These are phyloP conservation scores for Thalassarche chlororhynchos DNA, from an alignment of 2,113 vertebrate species.

Conservation along the genomic window DNA sequence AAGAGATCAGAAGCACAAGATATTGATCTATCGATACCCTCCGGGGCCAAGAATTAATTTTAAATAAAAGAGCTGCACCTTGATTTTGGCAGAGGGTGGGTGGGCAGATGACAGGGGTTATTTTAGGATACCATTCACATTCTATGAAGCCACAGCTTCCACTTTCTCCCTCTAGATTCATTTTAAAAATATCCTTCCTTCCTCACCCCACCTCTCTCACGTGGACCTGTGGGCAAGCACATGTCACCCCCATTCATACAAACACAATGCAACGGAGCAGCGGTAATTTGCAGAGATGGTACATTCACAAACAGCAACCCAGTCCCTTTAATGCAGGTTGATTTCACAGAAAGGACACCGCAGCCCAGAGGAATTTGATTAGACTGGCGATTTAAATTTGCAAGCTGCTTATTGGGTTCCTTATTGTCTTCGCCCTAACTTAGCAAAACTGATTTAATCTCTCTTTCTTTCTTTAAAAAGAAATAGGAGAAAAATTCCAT, in stretches of 20 bases:
- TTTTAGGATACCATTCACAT: constrained; percentile 71
- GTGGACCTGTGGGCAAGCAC: constrained; percentile 79
- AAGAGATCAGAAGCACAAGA: constrained; percentile 54
- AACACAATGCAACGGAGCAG: constrained; percentile 71
- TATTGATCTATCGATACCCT: constrained; percentile 71
- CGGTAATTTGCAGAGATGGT: constrained; percentile 71
- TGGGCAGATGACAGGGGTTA: constrained; percentile 43
- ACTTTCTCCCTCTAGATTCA: constrained; percentile 69
- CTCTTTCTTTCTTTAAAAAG: not conserved
- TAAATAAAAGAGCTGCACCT: constrained; percentile 55
- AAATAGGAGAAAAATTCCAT: not conserved
- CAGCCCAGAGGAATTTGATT: constrained; percentile 62
- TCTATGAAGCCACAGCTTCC: constrained; percentile 47
- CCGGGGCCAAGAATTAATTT: constrained; percentile 64
- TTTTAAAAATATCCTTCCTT: constrained; percentile 63
- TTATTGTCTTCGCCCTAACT: not conserved
- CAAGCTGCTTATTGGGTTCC: constrained; percentile 21
- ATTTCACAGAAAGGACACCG: constrained; percentile 64
- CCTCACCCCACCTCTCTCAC: constrained; percentile 75
- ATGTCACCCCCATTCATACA: constrained; percentile 83
- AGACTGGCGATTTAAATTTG: constrained; percentile 36
- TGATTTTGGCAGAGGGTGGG: constrained; percentile 13
- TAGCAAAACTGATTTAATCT: not conserved
- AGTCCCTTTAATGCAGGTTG: constrained; percentile 46
- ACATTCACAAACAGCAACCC: constrained; percentile 75